Conservation (phyloP, 2,113 vertebrate genomes). For the Pitta sordida region DNA sequence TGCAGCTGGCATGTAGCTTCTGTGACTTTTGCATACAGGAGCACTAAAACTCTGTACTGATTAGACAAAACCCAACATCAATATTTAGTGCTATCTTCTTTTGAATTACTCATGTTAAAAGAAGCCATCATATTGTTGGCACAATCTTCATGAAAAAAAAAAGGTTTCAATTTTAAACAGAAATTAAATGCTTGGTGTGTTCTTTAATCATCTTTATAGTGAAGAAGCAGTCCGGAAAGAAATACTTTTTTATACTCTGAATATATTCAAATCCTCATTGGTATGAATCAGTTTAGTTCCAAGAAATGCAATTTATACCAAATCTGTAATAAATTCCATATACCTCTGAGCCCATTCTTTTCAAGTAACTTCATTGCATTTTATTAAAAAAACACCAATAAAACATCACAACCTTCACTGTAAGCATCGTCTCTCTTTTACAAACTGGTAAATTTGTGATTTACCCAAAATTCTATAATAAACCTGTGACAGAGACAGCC, state of each 20-base stretch:
- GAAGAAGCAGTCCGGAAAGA: background rate
- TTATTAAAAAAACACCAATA: background rate
- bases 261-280: background rate
- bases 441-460: background rate
- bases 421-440: background rate
- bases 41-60: background rate
- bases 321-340: background rate
- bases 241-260: background rate
- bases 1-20: background rate
- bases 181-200: background rate
- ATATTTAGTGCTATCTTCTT: background rate
- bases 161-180: background rate
- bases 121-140: background rate
- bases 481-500: background rate
- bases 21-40: background rate
- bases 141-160: background rate
- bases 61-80: background rate
- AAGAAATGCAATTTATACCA: background rate
- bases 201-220: background rate
- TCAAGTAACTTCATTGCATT: background rate
- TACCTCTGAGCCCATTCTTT: background rate
- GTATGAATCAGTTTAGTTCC: background rate
- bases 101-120: background rate
- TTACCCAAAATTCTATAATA: background rate
- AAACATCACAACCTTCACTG: background rate